Conservation (phyloP, 2,797 vertebrate genomes). For the Anabas testudineus region DNA sequence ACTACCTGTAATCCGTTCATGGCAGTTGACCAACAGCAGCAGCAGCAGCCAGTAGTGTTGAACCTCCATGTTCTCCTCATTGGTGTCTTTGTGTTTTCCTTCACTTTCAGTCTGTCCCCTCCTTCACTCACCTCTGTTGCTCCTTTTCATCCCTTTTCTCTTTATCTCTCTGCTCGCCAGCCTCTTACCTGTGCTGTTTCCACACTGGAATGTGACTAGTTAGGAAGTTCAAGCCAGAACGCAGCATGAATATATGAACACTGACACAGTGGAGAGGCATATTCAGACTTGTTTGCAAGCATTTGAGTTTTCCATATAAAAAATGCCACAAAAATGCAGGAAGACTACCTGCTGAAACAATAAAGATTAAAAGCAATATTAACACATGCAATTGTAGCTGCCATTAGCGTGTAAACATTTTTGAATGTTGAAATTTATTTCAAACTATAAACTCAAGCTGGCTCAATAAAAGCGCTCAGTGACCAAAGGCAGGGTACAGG, state of each 20-base stretch:
- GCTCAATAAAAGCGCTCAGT: too few species aligned
- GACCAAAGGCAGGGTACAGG: too few species aligned
- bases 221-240: conserved; percentile 51
- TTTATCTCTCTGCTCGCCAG: conserved; percentile 14
- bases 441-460: too few species aligned
- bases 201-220: conserved; percentile 68
- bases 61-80: conserved; percentile 61
- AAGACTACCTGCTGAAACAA: not conserved
- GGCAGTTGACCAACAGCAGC: conserved; percentile 50
- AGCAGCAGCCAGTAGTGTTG: conserved; percentile 66
- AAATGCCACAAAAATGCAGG: not conserved
- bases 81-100: conserved; percentile 7
- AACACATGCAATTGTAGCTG: not conserved
- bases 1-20: conserved; percentile 71
- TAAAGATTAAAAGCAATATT: not conserved
- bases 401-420: too few species aligned
- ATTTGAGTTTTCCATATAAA: conserved; percentile 27
- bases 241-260: conserved; percentile 22
- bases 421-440: not conserved
- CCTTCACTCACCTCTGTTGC: conserved; percentile 11
- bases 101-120: conserved; percentile 21
- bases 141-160: conserved; percentile 42
- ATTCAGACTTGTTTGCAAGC: conserved; percentile 79
- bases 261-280: conserved; percentile 50
- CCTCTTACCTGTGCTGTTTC: conserved; percentile 43